These are phyloP conservation scores for Blastomussa wellsi DNA, from an alignment of 92 coral and sea anemone species.

Conservation along the genomic window DNA sequence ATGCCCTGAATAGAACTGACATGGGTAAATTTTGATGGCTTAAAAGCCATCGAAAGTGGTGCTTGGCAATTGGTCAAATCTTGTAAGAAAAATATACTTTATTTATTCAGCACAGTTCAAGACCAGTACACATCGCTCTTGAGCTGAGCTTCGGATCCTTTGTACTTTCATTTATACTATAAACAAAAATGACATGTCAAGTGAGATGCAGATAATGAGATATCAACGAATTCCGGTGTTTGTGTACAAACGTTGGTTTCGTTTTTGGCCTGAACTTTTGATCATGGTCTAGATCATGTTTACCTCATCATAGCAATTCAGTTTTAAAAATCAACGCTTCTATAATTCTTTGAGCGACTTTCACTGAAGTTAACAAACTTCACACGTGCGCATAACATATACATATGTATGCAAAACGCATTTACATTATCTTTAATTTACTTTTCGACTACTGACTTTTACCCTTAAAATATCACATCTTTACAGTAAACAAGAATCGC, in stretches of 20 bases:
- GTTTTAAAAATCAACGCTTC: not conserved
- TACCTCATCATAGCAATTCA: not conserved
- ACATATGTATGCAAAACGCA: not conserved
- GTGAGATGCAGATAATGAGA: too few relatives aligned
- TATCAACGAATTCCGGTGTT: not conserved
- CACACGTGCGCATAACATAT: not conserved
- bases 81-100: not conserved
- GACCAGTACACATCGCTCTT: conserved; percentile 22
- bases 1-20: conserved; percentile 3
- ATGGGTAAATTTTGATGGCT: not conserved
- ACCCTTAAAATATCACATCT: not conserved
- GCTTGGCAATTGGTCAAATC: conserved; percentile 17
- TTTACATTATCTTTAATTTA: not conserved
- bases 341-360: not conserved
- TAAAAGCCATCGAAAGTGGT: conserved; percentile 1
- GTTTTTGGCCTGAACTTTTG: not conserved
- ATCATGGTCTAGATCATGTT: not conserved
- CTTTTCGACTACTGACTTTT: not conserved
- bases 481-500: not conserved
- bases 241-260: not conserved
- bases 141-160: conserved; percentile 6
- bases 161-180: conserved; percentile 1
- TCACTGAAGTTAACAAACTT: not conserved
- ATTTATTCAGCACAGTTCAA: conserved; percentile 13
- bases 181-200: too few relatives aligned